phyloP scores from a whole-genome alignment of 2,888 invertebrate genomes.

The Mactromeris polynyma region DNA sequence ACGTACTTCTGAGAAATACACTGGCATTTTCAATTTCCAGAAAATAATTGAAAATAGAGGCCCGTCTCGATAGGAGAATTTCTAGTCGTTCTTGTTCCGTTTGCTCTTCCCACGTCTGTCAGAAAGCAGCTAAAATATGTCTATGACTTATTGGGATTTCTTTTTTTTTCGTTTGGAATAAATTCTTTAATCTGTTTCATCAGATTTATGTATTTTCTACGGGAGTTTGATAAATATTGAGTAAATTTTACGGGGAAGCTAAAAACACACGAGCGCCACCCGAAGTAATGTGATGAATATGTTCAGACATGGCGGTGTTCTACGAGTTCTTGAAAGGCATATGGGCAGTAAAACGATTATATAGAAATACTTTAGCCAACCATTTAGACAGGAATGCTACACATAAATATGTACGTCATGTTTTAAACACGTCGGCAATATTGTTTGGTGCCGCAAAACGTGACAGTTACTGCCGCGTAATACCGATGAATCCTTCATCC shows the following conservation, averaged over 20 bases:
- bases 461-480: neutral
- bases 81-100: neutral
- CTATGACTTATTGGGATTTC: neutral
- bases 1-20: slow-evolving; percentile 56
- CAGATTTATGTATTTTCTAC: neutral
- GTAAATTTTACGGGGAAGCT: neutral
- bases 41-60: slow-evolving; percentile 70
- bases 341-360: slow-evolving; percentile 14
- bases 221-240: neutral
- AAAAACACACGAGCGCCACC: neutral
- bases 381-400: neutral
- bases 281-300: neutral
- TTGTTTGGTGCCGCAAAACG: neutral
- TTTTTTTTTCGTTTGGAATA: neutral
- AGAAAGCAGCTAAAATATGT: neutral
- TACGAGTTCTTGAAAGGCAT: neutral
- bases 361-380: neutral
- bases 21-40: slow-evolving; percentile 70
- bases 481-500: neutral
- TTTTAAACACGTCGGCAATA: neutral
- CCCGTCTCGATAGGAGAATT: slow-evolving; percentile 36
- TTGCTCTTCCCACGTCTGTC: neutral
- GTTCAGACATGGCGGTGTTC: neutral
- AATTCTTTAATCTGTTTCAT: neutral
- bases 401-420: neutral